phyloP scores from a whole-genome alignment of 2,797 vertebrate species.

The Catostomus latipinnis region DNA sequence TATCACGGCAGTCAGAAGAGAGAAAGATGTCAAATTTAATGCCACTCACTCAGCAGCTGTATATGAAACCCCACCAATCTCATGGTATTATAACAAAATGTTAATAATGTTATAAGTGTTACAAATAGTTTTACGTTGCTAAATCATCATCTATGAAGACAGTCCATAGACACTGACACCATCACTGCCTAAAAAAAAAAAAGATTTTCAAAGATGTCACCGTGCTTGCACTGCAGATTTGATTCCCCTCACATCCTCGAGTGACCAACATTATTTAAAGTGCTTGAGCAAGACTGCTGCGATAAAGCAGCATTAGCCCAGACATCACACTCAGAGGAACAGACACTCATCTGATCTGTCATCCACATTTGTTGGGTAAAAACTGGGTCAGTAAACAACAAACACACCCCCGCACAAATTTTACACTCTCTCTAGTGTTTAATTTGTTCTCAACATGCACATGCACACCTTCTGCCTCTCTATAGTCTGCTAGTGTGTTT shows the following conservation, averaged over 20 bases:
- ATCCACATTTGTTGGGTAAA: constrained; percentile 46
- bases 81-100: too few relatives aligned
- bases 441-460: constrained; percentile 23
- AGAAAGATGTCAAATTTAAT: too few relatives aligned
- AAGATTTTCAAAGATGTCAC: constrained; percentile 21
- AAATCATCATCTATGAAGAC: too few relatives aligned
- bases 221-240: constrained; percentile 30
- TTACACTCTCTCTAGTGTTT: constrained; percentile 12
- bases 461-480: constrained; percentile 12
- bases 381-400: constrained; percentile 57
- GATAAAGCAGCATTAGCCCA: not conserved
- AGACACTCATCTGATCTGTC: constrained; percentile 39
- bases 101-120: too few relatives aligned
- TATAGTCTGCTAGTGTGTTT: not conserved
- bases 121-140: too few relatives aligned
- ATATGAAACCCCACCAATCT: too few relatives aligned
- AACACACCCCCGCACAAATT: not conserved
- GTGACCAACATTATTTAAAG: constrained; percentile 2
- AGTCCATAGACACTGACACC: not conserved
- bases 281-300: constrained; percentile 13
- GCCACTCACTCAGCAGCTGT: too few relatives aligned
- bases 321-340: constrained; percentile 14
- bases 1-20: too few relatives aligned
- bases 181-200: constrained; percentile 32
- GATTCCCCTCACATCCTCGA: not conserved